phyloP scores from a whole-genome alignment of 2,888 invertebrate species.

The Euplexia lucipara region DNA sequence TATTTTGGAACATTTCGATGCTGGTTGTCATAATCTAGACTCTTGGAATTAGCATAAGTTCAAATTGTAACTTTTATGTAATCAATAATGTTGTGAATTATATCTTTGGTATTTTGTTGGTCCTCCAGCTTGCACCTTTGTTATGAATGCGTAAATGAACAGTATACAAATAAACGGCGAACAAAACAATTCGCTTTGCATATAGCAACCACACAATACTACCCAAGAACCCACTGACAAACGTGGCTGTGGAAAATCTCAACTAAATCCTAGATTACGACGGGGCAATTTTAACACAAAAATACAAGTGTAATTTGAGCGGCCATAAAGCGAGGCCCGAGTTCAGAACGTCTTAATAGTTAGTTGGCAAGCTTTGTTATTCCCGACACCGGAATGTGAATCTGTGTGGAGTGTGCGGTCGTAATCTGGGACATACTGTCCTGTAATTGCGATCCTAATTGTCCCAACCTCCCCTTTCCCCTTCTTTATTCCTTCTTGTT shows the following conservation, averaged over 20 bases:
- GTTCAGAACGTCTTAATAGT: conserved; percentile 85
- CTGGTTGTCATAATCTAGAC: no score
- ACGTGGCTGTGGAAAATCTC: conserved; percentile 52
- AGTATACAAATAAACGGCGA: no score
- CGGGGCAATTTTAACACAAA: conserved; percentile 71
- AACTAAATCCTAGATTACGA: conserved; percentile 70
- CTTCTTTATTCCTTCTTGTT: conserved; percentile 78
- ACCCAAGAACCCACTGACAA: conserved; percentile 61
- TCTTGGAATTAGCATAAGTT: no score
- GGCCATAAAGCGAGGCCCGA: conserved; percentile 64
- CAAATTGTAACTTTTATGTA: no score
- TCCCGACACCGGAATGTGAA: conserved; percentile 82
- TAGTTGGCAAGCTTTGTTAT: conserved; percentile 88
- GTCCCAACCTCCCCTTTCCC: conserved; percentile 73
- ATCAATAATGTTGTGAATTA: no score
- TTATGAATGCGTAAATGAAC: no score
- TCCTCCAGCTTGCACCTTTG: no score
- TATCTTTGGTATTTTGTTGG: no score
- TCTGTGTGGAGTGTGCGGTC: conserved; percentile 81
- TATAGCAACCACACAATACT: conserved; percentile 33
- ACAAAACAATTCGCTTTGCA: no score
- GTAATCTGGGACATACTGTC: conserved; percentile 90
- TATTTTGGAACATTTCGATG: no score
- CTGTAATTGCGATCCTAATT: conserved; percentile 91
- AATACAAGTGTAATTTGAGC: conserved; percentile 71